Evolutionary conservation across 2,888 invertebrate genomes (phyloP), one percentile per base, ranked within the genome.

Genomic region (Ametastegia equiseti): DNA sequence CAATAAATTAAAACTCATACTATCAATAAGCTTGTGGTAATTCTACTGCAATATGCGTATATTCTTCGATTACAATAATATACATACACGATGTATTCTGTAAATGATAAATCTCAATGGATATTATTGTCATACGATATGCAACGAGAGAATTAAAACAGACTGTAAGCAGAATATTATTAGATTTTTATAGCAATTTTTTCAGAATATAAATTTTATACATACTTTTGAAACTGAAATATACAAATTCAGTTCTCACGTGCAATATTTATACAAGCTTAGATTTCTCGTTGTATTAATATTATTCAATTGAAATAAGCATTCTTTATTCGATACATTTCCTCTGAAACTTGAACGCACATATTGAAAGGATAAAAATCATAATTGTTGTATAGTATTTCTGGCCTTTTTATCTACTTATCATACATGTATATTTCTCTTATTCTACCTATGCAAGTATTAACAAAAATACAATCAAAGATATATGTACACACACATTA

Each of bases 401-500:
- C 83, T 84, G 83, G 87, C 81, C 42, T 83, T 81, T 80, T 81
- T 83, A 79, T 33, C 73, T 63, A 81, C 50, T 57, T 81, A 45
- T 47, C 42, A n/a, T 69, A 47, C 71, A 75, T 54, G n/a, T n/a
- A 75, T 50, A 75, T 75, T 75, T 75, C 39, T 75, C n/a, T 83
- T 39, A 67, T 63, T 75, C 60, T 77, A 81, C 54, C 33, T 77
- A 80, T 83, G 27, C 78, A 84, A 83, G 83, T 83, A 81, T 84
- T 83, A 84, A 85, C 82, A 84, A 82, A 85, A 82, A 80, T 84
- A 81, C 82, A 87, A 86, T 86, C 86, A 87, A 88, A 88, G 86
- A 88, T 84, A 78, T 75, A 75, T 50, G 11, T 3, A 75, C 27
- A 30, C 15, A 67, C 47, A 73, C 63, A 78, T 78, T 78, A 39